Evolutionary conservation across 2,888 invertebrate genomes (phyloP).

Genomic region (Agriopis marginaria): DNA sequence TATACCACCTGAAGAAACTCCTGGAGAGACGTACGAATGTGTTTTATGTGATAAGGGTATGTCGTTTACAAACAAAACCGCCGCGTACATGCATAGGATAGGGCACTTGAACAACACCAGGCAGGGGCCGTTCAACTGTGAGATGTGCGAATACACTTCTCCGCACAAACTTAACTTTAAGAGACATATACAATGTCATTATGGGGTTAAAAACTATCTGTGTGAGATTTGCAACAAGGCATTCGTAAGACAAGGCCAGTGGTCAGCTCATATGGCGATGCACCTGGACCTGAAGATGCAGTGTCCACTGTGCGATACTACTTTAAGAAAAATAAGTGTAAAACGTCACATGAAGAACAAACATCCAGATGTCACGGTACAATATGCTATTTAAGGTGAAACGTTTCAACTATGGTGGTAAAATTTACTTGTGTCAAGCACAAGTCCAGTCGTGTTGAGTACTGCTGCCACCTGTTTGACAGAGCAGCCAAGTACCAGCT

Average conservation of each 20-base stretch:
- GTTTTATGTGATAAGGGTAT: not conserved
- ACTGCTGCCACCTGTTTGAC: no score
- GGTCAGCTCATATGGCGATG: not conserved
- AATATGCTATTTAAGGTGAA: no score
- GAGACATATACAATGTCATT: not conserved
- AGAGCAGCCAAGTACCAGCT: no score
- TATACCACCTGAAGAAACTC: not conserved
- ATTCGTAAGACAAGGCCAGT: not conserved
- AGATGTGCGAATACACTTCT: not conserved
- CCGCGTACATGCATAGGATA: slow-evolving; percentile 4
- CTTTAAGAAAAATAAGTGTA: not conserved
- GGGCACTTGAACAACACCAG: not conserved
- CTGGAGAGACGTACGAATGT: not conserved
- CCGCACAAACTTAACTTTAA: not conserved
- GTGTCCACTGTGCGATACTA: not conserved
- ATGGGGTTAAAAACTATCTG: not conserved
- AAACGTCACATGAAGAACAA: not conserved
- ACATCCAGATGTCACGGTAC: not conserved
- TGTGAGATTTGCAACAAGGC: not conserved
- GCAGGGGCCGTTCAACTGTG: not conserved
- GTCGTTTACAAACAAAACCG: not conserved
- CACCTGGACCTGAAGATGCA: not conserved
- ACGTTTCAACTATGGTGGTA: no score
- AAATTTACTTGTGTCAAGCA: no score
- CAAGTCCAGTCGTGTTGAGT: no score